phyloP scores from a whole-genome alignment of 2,113 vertebrate species.

The Kryptolebias marmoratus region DNA sequence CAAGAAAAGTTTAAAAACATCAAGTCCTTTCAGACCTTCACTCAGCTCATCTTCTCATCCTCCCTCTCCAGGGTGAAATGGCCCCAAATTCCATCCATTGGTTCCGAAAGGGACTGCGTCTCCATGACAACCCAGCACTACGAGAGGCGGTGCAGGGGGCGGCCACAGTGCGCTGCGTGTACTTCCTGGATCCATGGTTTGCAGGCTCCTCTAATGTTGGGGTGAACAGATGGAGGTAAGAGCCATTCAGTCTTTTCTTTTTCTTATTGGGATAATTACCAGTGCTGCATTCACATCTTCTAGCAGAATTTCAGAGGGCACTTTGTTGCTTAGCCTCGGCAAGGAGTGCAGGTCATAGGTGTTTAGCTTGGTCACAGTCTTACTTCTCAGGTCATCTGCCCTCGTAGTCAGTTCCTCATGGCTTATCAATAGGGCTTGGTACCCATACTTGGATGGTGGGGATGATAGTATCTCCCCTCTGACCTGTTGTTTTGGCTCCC shows the following conservation, averaged over 20 bases:
- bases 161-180: constrained; percentile 79
- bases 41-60: background rate
- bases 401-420: too few relatives aligned
- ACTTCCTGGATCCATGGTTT: constrained; percentile 85
- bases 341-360: too few relatives aligned
- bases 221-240: constrained; percentile 83
- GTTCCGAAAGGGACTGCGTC: constrained; percentile 85
- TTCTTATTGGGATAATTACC: background rate
- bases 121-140: constrained; percentile 82
- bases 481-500: too few relatives aligned
- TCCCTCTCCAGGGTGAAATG: constrained; percentile 66
- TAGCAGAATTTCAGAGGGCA: too few relatives aligned
- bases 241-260: background rate
- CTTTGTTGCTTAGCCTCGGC: too few relatives aligned
- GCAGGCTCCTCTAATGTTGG: constrained; percentile 83
- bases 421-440: too few relatives aligned
- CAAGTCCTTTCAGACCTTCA: background rate
- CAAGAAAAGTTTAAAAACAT: too few relatives aligned
- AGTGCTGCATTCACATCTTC: too few relatives aligned
- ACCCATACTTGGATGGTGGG: too few relatives aligned
- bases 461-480: too few relatives aligned
- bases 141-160: constrained; percentile 78
- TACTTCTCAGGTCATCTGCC: too few relatives aligned
- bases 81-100: constrained; percentile 83
- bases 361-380: too few relatives aligned